phyloP scores from a whole-genome alignment of 2,888 invertebrate species.

The Eumerus sabulonum region DNA sequence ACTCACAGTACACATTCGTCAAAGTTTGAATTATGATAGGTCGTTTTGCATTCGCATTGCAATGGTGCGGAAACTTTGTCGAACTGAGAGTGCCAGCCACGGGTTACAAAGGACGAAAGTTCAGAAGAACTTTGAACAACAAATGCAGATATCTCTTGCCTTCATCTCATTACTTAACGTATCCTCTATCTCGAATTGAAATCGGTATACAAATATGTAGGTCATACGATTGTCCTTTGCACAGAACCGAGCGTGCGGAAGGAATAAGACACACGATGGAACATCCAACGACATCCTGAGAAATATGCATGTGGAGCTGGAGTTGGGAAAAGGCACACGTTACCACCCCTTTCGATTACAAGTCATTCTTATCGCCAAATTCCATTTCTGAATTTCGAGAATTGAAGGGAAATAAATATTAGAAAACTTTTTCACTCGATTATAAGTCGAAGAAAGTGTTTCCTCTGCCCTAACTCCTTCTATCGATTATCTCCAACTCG shows the following conservation, averaged over 20 bases:
- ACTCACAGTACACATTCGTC: constrained; percentile 22
- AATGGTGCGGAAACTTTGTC: not conserved
- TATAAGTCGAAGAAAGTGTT: constrained; percentile 39
- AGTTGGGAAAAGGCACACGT: constrained; percentile 4
- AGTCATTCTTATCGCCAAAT: constrained; percentile 27
- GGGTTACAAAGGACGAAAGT: constrained; percentile 23
- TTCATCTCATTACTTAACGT: constrained; percentile 50
- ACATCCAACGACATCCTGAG: too few relatives aligned
- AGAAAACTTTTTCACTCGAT: constrained; percentile 50
- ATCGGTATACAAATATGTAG: not conserved
- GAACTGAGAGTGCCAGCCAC: too few relatives aligned
- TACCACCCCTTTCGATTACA: constrained; percentile 8
- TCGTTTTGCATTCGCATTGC: constrained; percentile 22
- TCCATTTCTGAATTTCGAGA: constrained; percentile 42
- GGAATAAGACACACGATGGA: not conserved
- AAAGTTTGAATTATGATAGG: constrained; percentile 52
- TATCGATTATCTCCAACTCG: not conserved
- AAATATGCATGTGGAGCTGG: too few relatives aligned
- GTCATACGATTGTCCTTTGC: not conserved
- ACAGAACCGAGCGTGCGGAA: too few relatives aligned
- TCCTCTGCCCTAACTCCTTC: not conserved
- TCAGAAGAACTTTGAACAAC: constrained; percentile 21
- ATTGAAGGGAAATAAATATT: constrained; percentile 47
- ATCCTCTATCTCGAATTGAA: constrained; percentile 33
- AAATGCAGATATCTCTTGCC: constrained; percentile 43